phyloP scores from a whole-genome alignment of 1,140 invertebrate species.

The Bombus difficillimus region DNA sequence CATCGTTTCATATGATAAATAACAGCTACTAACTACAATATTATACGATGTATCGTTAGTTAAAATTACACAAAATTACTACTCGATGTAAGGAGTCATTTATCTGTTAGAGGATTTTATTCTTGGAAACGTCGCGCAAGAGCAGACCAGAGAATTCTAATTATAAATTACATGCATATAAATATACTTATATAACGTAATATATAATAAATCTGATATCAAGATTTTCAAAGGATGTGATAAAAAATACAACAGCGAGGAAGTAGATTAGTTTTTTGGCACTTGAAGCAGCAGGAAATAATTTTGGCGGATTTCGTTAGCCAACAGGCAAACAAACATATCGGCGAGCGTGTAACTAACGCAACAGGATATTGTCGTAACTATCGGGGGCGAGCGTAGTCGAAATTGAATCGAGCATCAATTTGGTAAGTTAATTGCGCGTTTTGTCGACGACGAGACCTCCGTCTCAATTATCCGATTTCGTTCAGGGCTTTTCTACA shows the following conservation, averaged over 20 bases:
- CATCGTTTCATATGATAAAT: no score
- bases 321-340: not conserved
- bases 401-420: not conserved
- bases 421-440: conserved; percentile 21
- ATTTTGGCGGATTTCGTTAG: not conserved
- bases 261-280: not conserved
- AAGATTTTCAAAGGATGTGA: no score
- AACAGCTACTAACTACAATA: no score
- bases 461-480: conserved; percentile 36
- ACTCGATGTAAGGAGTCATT: no score
- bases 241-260: not conserved
- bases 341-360: not conserved
- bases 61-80: no score
- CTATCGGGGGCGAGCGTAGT: not conserved
- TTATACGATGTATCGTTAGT: no score
- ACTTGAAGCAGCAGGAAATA: not conserved
- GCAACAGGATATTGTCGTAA: not conserved
- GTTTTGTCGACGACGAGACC: conserved; percentile 4
- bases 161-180: no score
- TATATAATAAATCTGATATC: no score
- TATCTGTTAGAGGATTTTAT: no score
- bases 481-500: conserved; percentile 36
- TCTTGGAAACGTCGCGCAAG: no score
- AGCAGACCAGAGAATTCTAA: no score
- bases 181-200: no score